Evolutionary conservation across 2,888 invertebrate genomes (phyloP), one percentile per base, ranked within the genome.

Genomic region (Oxytorus armatus): DNA sequence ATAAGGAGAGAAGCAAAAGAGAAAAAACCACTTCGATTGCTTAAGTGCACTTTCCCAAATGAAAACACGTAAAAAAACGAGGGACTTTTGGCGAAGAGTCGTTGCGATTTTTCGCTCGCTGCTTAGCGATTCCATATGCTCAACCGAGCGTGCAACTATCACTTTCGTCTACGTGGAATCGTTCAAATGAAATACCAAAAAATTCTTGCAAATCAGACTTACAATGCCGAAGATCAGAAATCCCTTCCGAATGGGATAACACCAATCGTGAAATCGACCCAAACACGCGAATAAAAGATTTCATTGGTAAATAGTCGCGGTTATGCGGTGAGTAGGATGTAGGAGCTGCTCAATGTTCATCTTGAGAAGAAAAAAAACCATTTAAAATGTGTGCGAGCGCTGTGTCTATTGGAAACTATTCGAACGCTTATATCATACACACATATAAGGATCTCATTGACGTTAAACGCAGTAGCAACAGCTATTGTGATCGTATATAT

Each of bases 1-100:
- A 5, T 4, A 3, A 51, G 23, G 5, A 10, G 10, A 23, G 16
- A 16, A 18, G 5, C 14, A 39, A 39, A 39, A 1, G 11, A 10
- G 10, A 11, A 39, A 11, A 11, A 39, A 11, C n/a, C 39, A 39
- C 11, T 5, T 39, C 53, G n/a, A n/a, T n/a, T 33, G 36, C n/a
- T 44, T 53, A 49, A 36, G 36, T 59, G 73, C 78, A 78, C 78
- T 78, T 73, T 73, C n/a, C 61, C 47, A 73, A 68, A 78, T 78
- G 73, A 73, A 68, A 78, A 59, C 57, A 53, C 59, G 66, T 36
- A 68, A 77, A 65, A 65, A 29, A 63, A 18, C 14, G 11, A 39
- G 55, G n/a, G n/a, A n/a, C 5, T 29, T 29, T 5, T 29, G 3
- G 16, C 8, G 7, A n/a, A 21, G 51, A 68, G 29, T 21, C 21